Evolutionary conservation across 2,113 vertebrate genomes (phyloP).

Genomic region (Pygathrix nemaeus): DNA sequence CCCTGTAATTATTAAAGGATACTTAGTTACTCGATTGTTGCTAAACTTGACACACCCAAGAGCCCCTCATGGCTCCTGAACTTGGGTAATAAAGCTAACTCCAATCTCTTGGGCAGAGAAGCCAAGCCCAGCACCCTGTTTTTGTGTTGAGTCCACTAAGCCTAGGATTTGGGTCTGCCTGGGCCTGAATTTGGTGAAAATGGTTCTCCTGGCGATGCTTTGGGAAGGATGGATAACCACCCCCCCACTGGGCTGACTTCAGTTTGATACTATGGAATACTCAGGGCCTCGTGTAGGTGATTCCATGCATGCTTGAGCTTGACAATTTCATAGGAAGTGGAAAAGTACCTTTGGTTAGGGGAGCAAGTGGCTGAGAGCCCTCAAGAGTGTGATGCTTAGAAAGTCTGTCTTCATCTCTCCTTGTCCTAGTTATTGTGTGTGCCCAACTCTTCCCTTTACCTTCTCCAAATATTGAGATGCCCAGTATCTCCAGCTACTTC

Average conservation of each 20-base stretch:
- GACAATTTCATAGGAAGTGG: neutral
- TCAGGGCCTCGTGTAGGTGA: neutral
- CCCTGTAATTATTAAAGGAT: neutral
- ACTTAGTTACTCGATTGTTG: neutral
- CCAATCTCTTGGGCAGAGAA: neutral
- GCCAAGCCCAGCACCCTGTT: neutral
- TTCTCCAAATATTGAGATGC: slow-evolving; percentile 13
- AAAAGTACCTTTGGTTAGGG: neutral
- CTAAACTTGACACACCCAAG: neutral
- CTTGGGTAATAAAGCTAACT: neutral
- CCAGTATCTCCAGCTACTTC: neutral
- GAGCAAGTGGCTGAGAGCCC: neutral
- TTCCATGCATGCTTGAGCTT: neutral
- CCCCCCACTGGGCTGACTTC: neutral
- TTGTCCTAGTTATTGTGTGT: slow-evolving; percentile 9
- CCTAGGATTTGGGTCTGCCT: neutral
- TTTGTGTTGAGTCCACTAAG: neutral
- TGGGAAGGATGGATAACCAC: neutral
- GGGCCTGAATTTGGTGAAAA: slow-evolving; percentile 11
- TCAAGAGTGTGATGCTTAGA: neutral
- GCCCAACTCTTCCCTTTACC: neutral
- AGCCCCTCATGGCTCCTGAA: neutral
- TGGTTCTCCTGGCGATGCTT: neutral
- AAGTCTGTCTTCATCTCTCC: neutral
- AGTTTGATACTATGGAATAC: neutral